phyloP scores from a whole-genome alignment of 92 coral and sea anemone species.

The Epizoanthus stellaris region DNA sequence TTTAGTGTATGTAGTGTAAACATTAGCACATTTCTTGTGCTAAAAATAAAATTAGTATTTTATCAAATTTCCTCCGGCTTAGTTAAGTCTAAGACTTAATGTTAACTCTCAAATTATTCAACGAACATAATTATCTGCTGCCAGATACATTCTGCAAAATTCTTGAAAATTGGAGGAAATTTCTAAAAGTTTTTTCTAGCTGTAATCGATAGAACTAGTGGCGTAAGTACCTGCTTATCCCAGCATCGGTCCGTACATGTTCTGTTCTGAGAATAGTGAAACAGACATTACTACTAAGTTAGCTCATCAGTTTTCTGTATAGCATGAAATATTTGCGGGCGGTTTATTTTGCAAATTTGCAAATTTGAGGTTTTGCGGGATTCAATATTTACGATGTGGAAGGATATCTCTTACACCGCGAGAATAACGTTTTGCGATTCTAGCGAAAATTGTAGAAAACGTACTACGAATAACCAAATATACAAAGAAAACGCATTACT shows the following conservation, averaged over 20 bases:
- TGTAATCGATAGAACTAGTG: not conserved
- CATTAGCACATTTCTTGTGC: too few relatives aligned
- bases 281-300: slow-evolving; percentile 10
- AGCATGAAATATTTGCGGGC: not conserved
- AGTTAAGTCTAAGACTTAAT: not conserved
- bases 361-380: too few relatives aligned
- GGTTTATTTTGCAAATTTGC: not conserved
- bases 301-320: not conserved
- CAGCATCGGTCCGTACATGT: slow-evolving; percentile 2
- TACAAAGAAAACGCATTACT: too few relatives aligned
- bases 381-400: too few relatives aligned
- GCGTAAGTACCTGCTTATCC: not conserved
- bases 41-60: too few relatives aligned
- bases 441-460: too few relatives aligned
- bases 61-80: too few relatives aligned
- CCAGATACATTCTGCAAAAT: not conserved
- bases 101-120: slow-evolving; percentile 28
- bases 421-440: too few relatives aligned
- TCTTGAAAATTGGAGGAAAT: slow-evolving; percentile 3
- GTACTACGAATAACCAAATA: too few relatives aligned
- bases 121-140: not conserved
- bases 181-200: slow-evolving; percentile 26
- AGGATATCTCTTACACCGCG: too few relatives aligned
- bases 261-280: slow-evolving; percentile 2
- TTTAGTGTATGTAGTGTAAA: too few relatives aligned